Evolutionary conservation across 2,888 invertebrate genomes (phyloP).

Genomic region (Polyommatus icarus): DNA sequence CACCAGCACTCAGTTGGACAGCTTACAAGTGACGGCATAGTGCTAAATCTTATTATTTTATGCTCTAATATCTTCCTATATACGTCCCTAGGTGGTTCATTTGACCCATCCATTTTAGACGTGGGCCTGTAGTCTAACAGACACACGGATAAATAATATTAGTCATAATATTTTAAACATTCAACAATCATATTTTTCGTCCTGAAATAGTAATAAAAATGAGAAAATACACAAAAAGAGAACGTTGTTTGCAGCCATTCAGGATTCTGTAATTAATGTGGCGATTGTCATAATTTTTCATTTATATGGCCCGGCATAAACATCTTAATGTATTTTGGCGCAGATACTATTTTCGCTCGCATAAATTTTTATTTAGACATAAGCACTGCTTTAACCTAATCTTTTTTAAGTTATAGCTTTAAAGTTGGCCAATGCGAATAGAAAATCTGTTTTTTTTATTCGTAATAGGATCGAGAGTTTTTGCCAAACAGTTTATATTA

Average conservation of each 20-base stretch:
- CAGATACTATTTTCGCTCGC: background rate
- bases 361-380: conserved; percentile 16
- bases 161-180: background rate
- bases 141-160: too few relatives aligned
- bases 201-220: background rate
- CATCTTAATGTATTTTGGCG: conserved; percentile 31
- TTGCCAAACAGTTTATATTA: background rate
- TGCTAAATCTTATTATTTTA: too few relatives aligned
- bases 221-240: conserved; percentile 3
- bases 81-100: too few relatives aligned
- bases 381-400: conserved; percentile 24
- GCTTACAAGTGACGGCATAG: too few relatives aligned
- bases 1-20: too few relatives aligned
- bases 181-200: background rate
- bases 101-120: too few relatives aligned
- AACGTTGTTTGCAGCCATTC: conserved; percentile 1
- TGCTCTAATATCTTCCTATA: too few relatives aligned
- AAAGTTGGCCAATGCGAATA: background rate
- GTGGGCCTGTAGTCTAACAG: too few relatives aligned
- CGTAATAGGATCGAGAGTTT: background rate
- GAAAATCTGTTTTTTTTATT: background rate
- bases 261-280: conserved; percentile 21
- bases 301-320: conserved; percentile 21
- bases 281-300: conserved; percentile 29
- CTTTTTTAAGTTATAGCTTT: conserved; percentile 19